Conservation (phyloP, 35 echinoderm and acorn worm genomes). For the Holothuria glaberrima region DNA sequence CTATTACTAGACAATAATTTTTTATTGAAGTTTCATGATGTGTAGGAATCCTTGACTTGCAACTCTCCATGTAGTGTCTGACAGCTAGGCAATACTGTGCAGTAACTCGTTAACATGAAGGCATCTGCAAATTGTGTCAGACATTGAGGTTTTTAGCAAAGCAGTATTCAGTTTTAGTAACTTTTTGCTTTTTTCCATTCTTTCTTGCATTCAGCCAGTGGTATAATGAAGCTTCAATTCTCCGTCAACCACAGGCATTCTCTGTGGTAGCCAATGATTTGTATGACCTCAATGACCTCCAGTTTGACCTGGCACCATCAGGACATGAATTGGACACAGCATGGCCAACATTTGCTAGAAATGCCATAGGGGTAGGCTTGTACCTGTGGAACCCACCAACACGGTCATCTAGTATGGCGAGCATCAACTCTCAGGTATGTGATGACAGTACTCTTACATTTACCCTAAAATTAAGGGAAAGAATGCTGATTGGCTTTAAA, state of each 20-base stretch:
- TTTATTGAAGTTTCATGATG: too few relatives aligned
- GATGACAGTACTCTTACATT: background rate
- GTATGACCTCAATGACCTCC: slow-evolving; percentile 95
- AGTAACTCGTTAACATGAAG: too few relatives aligned
- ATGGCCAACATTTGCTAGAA: slow-evolving; percentile 89
- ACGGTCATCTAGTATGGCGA: slow-evolving; percentile 86
- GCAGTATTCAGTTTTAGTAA: too few relatives aligned
- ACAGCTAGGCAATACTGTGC: too few relatives aligned
- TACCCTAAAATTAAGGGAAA: too few relatives aligned
- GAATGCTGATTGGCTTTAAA: too few relatives aligned
- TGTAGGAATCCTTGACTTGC: too few relatives aligned
- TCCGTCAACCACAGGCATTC: slow-evolving; percentile 65
- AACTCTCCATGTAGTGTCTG: too few relatives aligned
- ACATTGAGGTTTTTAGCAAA: too few relatives aligned
- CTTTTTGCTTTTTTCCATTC: too few relatives aligned
- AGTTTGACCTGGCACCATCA: slow-evolving; percentile 94
- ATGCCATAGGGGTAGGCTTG: slow-evolving; percentile 53
- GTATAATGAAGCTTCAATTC: slow-evolving; percentile 75
- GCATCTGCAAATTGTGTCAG: too few relatives aligned
- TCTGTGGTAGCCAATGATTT: slow-evolving; percentile 77
- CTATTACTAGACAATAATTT: too few relatives aligned
- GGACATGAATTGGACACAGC: slow-evolving; percentile 93
- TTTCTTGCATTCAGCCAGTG: slow-evolving; percentile 67
- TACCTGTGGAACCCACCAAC: slow-evolving; percentile 80
- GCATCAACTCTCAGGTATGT: slow-evolving; percentile 75